Conservation (phyloP, 2,113 vertebrate genomes). For the Dolichallabes microphthalmus region DNA sequence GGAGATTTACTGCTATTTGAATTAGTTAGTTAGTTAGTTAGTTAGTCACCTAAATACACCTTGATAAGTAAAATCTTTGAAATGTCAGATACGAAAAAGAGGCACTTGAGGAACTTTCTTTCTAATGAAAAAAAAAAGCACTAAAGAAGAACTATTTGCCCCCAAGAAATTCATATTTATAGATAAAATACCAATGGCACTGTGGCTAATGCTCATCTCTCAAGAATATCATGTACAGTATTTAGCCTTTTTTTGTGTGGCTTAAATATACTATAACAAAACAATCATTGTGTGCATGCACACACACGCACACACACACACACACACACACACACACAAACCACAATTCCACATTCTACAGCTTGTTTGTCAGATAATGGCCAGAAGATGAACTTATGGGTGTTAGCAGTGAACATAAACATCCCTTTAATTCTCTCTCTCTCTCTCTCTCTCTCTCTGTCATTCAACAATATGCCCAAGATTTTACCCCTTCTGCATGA, state of each 20-base stretch:
- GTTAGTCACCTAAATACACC: background rate
- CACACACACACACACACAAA: background rate
- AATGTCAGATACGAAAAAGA: background rate
- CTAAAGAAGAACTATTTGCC: conserved; percentile 31
- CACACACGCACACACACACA: conserved; percentile 8
- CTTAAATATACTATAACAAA: background rate
- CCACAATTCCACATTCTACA: conserved; percentile 15
- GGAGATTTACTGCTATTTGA: background rate
- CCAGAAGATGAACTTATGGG: conserved; percentile 46
- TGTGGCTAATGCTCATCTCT: background rate
- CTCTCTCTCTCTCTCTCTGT: background rate
- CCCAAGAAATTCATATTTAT: conserved; percentile 27
- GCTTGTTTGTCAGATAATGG: conserved; percentile 39
- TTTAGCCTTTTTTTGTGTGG: background rate
- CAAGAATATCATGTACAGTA: background rate
- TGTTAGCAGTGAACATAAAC: conserved; percentile 29
- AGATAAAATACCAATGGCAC: background rate
- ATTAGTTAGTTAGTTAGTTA: background rate
- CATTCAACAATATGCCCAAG: background rate
- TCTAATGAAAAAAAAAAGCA: conserved; percentile 17
- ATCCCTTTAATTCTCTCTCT: conserved; percentile 17
- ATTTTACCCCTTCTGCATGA: conserved; percentile 20
- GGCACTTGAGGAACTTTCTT: conserved; percentile 36
- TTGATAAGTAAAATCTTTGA: background rate
- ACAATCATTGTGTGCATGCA: background rate